These are phyloP conservation scores for Paramuricea clavata DNA, from an alignment of 92 coral and sea anemone genomes.

Conservation along the genomic window DNA sequence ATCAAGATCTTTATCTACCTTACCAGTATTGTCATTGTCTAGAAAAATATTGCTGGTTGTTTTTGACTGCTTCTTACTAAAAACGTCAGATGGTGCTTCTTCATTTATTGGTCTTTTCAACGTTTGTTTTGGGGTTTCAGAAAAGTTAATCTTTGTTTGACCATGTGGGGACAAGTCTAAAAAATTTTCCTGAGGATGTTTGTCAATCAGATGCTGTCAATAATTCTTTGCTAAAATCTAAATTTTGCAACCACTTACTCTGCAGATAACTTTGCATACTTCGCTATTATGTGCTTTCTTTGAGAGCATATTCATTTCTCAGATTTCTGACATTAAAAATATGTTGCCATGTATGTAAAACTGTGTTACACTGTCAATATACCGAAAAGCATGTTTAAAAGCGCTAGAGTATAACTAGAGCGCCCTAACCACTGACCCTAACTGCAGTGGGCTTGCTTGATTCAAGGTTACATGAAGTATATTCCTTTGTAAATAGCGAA, in stretches of 20 bases:
- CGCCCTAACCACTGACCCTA: no score
- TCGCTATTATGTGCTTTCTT: conserved; percentile 19
- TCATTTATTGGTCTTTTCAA: conserved; percentile 4
- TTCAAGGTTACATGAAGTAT: no score
- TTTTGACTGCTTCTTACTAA: background rate
- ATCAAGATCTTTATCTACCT: background rate
- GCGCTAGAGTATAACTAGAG: no score
- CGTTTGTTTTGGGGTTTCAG: background rate
- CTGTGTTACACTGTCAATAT: no score
- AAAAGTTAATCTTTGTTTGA: conserved; percentile 13
- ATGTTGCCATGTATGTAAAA: no score
- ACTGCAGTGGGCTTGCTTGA: no score
- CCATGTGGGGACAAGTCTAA: conserved; percentile 22
- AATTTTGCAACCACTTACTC: conserved; percentile 22
- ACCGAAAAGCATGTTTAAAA: no score
- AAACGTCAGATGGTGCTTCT: background rate
- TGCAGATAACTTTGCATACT: background rate
- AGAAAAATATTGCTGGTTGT: background rate
- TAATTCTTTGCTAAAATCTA: conserved; percentile 7
- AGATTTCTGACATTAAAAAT: no score
- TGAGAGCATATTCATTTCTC: no score
- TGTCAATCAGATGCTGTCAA: conserved; percentile 23
- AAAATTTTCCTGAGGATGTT: conserved; percentile 10
- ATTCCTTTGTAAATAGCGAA: no score
- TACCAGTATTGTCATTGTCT: background rate